Evolutionary conservation across 2,888 invertebrate genomes (phyloP).

Genomic region (Hypomecis punctinalis): DNA sequence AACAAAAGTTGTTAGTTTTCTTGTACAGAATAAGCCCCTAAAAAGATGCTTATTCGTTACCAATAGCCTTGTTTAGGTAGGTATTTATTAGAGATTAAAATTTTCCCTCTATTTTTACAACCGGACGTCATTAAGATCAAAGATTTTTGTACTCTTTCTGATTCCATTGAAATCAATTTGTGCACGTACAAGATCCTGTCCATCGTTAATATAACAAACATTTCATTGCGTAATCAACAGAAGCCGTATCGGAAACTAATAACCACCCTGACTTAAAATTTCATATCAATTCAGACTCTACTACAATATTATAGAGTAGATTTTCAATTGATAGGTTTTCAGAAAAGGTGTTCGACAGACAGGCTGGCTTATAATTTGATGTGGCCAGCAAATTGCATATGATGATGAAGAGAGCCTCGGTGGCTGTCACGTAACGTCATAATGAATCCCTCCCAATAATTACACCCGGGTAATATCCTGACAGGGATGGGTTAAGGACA

Average conservation of each 20-base stretch:
- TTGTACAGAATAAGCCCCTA: too few species aligned
- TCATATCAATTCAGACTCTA: constrained; percentile 44
- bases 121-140: too few species aligned
- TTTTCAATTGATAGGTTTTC: constrained; percentile 23
- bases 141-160: too few species aligned
- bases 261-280: constrained; percentile 29
- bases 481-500: constrained; percentile 46
- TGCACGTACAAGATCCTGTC: constrained; percentile 21
- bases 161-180: constrained; percentile 28
- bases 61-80: too few species aligned
- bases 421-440: constrained; percentile 76
- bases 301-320: constrained; percentile 37
- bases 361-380: constrained; percentile 60
- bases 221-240: constrained; percentile 50
- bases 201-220: constrained; percentile 52
- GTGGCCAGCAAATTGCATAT: constrained; percentile 65
- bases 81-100: too few species aligned
- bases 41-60: too few species aligned
- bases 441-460: constrained; percentile 76
- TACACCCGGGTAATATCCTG: constrained; percentile 67
- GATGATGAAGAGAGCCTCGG: constrained; percentile 59
- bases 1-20: too few species aligned
- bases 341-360: constrained; percentile 45
- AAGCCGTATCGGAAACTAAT: constrained; percentile 48
- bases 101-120: too few species aligned